Conservation (phyloP, 2,113 vertebrate genomes). For the Mustelus asterias region DNA sequence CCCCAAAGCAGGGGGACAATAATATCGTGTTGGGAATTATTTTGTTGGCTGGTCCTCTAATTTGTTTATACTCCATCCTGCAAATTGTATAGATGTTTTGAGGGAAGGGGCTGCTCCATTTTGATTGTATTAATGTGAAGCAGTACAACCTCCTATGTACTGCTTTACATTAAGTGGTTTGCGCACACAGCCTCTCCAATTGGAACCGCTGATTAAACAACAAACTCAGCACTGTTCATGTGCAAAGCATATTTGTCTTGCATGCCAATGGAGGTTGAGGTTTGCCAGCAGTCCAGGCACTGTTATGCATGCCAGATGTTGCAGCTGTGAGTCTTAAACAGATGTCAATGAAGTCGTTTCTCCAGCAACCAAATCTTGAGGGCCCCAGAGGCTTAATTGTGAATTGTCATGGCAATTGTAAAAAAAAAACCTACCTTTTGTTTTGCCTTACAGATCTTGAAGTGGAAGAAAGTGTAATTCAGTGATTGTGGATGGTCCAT, state of each 20-base stretch:
- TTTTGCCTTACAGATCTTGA: conserved; percentile 14
- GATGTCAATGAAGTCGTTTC: neutral
- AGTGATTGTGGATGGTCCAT: neutral
- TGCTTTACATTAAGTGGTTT: neutral
- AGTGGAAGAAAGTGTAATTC: neutral
- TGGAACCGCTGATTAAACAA: neutral
- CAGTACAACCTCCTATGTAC: neutral
- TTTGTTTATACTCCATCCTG: neutral
- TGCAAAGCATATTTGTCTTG: neutral
- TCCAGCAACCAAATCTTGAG: neutral
- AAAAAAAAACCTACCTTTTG: neutral
- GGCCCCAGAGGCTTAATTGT: neutral
- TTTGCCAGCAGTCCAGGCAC: neutral
- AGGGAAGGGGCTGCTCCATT: neutral
- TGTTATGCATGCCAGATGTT: conserved; percentile 12
- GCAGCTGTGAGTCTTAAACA: neutral
- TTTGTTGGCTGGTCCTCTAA: neutral
- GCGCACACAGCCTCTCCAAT: neutral
- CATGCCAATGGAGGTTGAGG: too few relatives aligned
- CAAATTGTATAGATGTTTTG: neutral
- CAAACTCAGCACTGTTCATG: neutral
- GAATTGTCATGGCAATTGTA: neutral
- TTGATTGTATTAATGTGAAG: too few relatives aligned
- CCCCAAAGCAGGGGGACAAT: neutral
- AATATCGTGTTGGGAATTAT: neutral